phyloP scores from a whole-genome alignment of 2,888 invertebrate genomes.

The Acheta domesticus region DNA sequence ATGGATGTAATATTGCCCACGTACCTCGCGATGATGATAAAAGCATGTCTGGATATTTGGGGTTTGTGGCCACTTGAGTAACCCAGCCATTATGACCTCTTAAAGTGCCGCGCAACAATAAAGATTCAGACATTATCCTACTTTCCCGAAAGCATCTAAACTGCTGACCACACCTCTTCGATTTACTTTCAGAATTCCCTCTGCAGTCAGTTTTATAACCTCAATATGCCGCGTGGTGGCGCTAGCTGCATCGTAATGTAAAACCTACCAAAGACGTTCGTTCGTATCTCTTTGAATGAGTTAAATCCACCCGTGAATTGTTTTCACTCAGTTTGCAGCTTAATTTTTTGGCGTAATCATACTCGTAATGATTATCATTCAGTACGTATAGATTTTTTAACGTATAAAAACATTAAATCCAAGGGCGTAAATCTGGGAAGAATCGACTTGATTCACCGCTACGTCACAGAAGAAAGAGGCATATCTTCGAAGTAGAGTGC shows the following conservation, averaged over 20 bases:
- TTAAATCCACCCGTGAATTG: no score
- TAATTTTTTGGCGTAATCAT: no score
- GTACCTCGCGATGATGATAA: constrained; percentile 82
- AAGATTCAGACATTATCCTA: constrained; percentile 72
- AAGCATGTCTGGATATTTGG: constrained; percentile 97
- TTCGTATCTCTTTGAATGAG: no score
- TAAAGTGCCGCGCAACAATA: constrained; percentile 91
- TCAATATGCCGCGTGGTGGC: constrained; percentile 26
- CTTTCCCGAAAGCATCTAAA: not conserved
- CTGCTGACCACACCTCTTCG: constrained; percentile 22
- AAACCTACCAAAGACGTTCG: no score
- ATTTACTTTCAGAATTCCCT: constrained; percentile 31
- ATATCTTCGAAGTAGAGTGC: not conserved
- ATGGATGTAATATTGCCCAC: constrained; percentile 39
- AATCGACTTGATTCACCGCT: no score
- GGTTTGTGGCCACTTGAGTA: constrained; percentile 98
- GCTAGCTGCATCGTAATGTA: not conserved
- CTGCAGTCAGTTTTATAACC: constrained; percentile 27
- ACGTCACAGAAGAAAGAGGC: constrained; percentile 18
- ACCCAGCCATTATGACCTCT: constrained; percentile 99
- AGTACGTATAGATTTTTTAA: no score
- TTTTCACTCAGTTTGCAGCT: no score
- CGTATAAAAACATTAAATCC: no score
- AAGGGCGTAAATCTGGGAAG: no score
- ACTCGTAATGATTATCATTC: no score